Percentiles rank a stretch among this genome's conserved stretches.
Conservation (phyloP, 2,888 invertebrate genomes). For the Morpho achilles region DNA sequence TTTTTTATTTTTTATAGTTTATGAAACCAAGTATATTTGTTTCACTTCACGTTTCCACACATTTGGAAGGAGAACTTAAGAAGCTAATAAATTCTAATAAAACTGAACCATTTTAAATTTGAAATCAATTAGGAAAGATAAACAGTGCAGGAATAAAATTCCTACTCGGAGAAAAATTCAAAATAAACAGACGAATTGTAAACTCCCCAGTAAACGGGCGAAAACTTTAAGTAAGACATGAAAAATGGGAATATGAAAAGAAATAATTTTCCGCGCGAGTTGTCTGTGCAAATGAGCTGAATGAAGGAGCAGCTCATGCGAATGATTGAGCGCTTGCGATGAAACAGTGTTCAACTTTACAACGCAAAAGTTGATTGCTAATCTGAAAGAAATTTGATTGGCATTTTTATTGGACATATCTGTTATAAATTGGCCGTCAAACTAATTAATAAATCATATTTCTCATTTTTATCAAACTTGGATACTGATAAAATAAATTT, state of each 20-base stretch:
- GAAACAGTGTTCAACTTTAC: conserved; percentile 66
- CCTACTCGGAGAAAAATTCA: conserved; percentile 39
- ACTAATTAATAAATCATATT: too few relatives aligned
- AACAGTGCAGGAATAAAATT: conserved; percentile 32
- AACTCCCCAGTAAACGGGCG: conserved; percentile 49
- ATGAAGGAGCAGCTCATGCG: conserved; percentile 67
- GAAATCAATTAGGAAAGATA: conserved; percentile 32
- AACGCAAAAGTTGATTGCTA: conserved; percentile 29
- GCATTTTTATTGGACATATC: too few relatives aligned
- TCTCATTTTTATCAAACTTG: too few relatives aligned
- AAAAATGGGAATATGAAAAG: conserved; percentile 77
- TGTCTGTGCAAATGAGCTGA: conserved; percentile 79
- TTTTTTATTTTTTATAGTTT: too few relatives aligned
- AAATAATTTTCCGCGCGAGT: conserved; percentile 79
- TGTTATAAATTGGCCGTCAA: too few relatives aligned
- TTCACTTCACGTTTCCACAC: too few relatives aligned
- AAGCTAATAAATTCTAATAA: not conserved
- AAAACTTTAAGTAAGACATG: conserved; percentile 76
- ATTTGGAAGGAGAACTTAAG: too few relatives aligned
- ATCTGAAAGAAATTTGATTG: conserved; percentile 24
- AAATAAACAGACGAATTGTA: conserved; percentile 57
- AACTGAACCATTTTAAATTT: conserved; percentile 14
- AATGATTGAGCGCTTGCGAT: conserved; percentile 70
- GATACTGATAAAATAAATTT: too few relatives aligned
- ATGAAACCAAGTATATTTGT: too few relatives aligned